phyloP scores from a whole-genome alignment of 1,140 invertebrate species.

The Popillia japonica region DNA sequence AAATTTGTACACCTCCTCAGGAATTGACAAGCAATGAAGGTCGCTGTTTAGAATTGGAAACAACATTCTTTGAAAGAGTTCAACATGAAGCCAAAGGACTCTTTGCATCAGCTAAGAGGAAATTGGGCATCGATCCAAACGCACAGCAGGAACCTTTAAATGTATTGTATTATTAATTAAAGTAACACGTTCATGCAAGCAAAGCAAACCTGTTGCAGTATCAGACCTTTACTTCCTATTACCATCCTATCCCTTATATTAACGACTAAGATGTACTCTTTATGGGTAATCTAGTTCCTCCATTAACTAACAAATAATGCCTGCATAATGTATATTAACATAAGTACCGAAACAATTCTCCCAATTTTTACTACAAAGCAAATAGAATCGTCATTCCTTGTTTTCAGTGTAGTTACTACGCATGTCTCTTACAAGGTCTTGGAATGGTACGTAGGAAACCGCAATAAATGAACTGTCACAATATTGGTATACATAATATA shows the following conservation, averaged over 20 bases:
- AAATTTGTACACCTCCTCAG: conserved; percentile 22
- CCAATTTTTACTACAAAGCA: too few relatives aligned
- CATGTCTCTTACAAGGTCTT: conserved; percentile 39
- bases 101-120: conserved; percentile 41
- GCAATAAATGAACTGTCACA: not conserved
- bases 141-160: conserved; percentile 29
- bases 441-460: conserved; percentile 1
- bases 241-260: too few relatives aligned
- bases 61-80: conserved; percentile 42
- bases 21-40: conserved; percentile 37
- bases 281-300: too few relatives aligned
- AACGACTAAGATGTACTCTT: too few relatives aligned
- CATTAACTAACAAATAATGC: too few relatives aligned
- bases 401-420: conserved; percentile 44
- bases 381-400: too few relatives aligned
- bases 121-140: conserved; percentile 38
- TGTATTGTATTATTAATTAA: not conserved
- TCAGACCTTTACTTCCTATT: too few relatives aligned
- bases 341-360: not conserved
- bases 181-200: too few relatives aligned
- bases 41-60: conserved; percentile 32
- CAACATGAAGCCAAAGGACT: conserved; percentile 41
- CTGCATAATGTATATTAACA: too few relatives aligned
- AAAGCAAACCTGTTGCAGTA: too few relatives aligned
- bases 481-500: not conserved